Evolutionary conservation across 2,113 vertebrate species (phyloP).

Genomic region (Picathartes gymnocephalus): DNA sequence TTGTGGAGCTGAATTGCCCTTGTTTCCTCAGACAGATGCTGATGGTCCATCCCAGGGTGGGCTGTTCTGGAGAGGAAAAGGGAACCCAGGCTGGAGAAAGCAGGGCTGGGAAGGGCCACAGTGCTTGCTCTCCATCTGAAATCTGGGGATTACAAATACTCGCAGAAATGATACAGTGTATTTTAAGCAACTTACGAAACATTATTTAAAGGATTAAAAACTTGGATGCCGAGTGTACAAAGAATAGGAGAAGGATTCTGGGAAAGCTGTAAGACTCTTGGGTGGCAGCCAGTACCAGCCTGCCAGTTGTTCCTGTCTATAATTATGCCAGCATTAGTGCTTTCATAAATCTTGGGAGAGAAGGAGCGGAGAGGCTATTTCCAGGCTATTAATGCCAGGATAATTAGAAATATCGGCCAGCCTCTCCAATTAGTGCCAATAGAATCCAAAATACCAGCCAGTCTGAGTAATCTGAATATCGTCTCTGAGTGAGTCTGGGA

Average conservation of each 20-base stretch:
- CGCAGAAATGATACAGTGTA: constrained; percentile 6
- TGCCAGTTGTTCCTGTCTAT: constrained; percentile 40
- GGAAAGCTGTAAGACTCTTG: constrained; percentile 48
- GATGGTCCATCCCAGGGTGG: background rate
- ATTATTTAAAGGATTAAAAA: constrained; percentile 46
- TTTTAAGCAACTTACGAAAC: constrained; percentile 31
- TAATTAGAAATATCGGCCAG: constrained; percentile 71
- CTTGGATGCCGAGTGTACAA: background rate
- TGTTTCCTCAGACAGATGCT: background rate
- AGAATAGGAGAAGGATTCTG: constrained; percentile 43
- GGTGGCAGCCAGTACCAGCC: constrained; percentile 49
- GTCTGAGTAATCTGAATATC: constrained; percentile 57
- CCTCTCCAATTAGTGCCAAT: constrained; percentile 56
- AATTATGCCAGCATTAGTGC: constrained; percentile 58
- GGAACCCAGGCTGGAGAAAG: background rate
- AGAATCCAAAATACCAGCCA: constrained; percentile 49
- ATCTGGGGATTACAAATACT: background rate
- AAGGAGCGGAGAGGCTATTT: constrained; percentile 53
- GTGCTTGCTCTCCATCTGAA: background rate
- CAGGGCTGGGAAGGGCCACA: background rate
- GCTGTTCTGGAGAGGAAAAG: background rate
- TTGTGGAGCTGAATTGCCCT: background rate
- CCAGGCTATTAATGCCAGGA: constrained; percentile 68
- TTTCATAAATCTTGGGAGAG: constrained; percentile 57
- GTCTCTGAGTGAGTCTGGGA: constrained; percentile 3